Percentiles rank a stretch among this genome's conserved stretches.
Evolutionary conservation across 2,888 invertebrate genomes (phyloP).

Genomic region (Caradrina clavipalpis): DNA sequence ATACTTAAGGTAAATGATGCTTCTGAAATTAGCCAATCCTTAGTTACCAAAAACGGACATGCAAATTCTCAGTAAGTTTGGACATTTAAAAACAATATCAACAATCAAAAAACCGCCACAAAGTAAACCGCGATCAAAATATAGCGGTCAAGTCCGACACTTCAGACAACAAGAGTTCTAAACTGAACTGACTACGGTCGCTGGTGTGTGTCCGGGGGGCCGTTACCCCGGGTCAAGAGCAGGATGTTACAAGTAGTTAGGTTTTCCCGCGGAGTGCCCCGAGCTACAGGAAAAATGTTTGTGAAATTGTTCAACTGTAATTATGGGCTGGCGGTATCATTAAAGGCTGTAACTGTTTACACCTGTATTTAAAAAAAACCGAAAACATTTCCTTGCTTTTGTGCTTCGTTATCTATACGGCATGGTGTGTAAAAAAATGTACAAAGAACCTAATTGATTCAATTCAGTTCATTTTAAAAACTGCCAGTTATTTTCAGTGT

Average conservation of each 20-base stretch:
- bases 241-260: conserved; percentile 28
- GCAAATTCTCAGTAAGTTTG: background rate
- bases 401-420: too few species aligned
- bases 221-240: conserved; percentile 36
- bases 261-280: conserved; percentile 41
- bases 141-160: conserved; percentile 12
- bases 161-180: conserved; percentile 27
- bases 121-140: background rate
- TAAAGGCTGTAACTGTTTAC: background rate
- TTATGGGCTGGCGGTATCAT: background rate
- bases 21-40: too few species aligned
- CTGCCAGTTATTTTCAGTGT: conserved; percentile 1
- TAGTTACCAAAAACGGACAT: background rate
- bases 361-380: background rate
- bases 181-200: conserved; percentile 26
- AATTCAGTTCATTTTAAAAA: background rate
- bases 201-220: conserved; percentile 28
- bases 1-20: too few species aligned
- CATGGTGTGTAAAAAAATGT: too few species aligned
- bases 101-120: background rate
- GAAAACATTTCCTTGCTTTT: background rate
- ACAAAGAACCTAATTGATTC: too few species aligned
- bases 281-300: conserved; percentile 37
- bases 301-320: background rate
- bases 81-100: conserved; percentile 1